Conservation (phyloP, 2,113 vertebrate species). For the Pycnonotus jocosus region DNA sequence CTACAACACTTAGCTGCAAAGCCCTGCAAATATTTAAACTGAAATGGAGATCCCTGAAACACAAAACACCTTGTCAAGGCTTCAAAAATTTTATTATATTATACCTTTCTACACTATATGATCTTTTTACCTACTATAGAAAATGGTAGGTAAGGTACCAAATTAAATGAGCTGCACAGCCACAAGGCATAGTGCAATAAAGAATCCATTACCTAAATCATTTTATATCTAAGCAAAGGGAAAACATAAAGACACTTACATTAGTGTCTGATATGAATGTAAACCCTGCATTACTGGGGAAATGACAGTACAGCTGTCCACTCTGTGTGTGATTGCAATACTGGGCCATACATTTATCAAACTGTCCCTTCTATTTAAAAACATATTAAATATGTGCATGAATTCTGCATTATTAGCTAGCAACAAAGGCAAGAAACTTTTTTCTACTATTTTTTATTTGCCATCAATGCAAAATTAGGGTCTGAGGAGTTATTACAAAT, state of each 20-base stretch:
- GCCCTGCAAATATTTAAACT: not conserved
- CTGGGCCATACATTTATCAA: not conserved
- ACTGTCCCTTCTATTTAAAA: not conserved
- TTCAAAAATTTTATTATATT: conserved; percentile 3
- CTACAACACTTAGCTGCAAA: not conserved
- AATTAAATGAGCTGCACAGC: conserved; percentile 25
- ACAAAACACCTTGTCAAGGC: not conserved
- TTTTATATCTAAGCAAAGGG: conserved; percentile 27
- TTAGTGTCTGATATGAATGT: not conserved
- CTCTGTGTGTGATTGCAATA: not conserved
- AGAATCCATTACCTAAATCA: conserved; percentile 30
- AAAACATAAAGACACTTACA: conserved; percentile 38
- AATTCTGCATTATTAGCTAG: not conserved
- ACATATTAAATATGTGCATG: not conserved
- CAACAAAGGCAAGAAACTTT: not conserved
- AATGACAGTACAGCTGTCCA: not conserved
- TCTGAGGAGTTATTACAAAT: not conserved
- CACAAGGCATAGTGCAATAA: conserved; percentile 14
- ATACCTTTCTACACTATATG: not conserved
- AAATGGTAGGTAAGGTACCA: not conserved
- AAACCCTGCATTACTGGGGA: not conserved
- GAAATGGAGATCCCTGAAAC: not conserved
- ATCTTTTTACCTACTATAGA: not conserved
- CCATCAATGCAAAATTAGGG: not conserved
- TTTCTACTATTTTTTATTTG: not conserved